phyloP scores from a whole-genome alignment of 2,888 invertebrate species.

The Nasonia oneida region DNA sequence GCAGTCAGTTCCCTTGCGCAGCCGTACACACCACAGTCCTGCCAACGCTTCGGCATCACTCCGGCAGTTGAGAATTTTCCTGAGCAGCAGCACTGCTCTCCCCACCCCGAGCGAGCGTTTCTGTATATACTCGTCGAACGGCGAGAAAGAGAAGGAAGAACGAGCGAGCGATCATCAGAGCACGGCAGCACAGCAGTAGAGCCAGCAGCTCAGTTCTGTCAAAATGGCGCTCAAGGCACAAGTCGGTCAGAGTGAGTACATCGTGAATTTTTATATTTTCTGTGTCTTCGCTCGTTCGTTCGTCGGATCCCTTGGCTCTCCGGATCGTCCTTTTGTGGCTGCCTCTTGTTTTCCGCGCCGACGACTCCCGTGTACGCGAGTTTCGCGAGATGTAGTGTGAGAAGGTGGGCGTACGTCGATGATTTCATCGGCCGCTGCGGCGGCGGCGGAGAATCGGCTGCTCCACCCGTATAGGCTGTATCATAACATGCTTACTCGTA shows the following conservation, averaged over 20 bases:
- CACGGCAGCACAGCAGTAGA: slow-evolving; percentile 18
- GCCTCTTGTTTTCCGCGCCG: background rate
- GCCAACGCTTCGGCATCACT: background rate
- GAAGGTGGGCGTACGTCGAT: slow-evolving; percentile 69
- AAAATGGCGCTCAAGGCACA: slow-evolving; percentile 93
- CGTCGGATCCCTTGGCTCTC: background rate
- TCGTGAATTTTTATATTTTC: slow-evolving; percentile 63
- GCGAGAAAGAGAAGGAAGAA: slow-evolving; percentile 13
- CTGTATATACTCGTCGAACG: slow-evolving; percentile 2
- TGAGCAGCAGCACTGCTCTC: background rate
- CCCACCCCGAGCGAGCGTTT: background rate
- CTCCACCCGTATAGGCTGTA: slow-evolving; percentile 46
- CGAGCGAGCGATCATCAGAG: slow-evolving; percentile 1
- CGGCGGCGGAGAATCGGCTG: slow-evolving; percentile 62
- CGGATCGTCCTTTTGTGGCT: background rate
- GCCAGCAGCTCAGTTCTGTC: slow-evolving; percentile 70
- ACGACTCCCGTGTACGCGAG: background rate
- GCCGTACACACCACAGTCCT: background rate
- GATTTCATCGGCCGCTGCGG: slow-evolving; percentile 70
- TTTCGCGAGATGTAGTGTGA: background rate
- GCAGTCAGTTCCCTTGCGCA: too few species aligned
- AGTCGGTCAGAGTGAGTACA: slow-evolving; percentile 92
- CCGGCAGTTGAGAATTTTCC: too few species aligned
- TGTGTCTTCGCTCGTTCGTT: background rate
- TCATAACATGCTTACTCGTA: background rate